Percentiles rank a stretch among this genome's conserved stretches.
Conservation (phyloP, 2,113 vertebrate species). For the Indicator indicator region DNA sequence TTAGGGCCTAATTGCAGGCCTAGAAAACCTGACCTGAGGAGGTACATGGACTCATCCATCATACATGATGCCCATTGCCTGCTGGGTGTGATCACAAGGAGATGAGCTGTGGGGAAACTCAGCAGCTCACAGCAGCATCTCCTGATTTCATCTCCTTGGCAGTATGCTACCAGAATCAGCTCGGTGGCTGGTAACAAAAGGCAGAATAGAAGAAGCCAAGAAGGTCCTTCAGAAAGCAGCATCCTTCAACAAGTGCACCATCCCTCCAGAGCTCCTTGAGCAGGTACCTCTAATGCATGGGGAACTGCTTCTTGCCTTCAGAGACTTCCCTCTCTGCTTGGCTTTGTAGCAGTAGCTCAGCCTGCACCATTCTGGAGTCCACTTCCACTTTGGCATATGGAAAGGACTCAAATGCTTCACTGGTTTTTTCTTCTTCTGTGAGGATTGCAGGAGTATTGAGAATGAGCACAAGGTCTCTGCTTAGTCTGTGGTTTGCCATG, state of each 20-base stretch:
- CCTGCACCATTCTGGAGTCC: background rate
- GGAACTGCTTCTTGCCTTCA: background rate
- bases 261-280: constrained; percentile 74
- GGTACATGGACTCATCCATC: too few relatives aligned
- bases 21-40: background rate
- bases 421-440: background rate
- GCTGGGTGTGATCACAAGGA: background rate
- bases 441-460: background rate
- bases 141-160: background rate
- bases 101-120: background rate
- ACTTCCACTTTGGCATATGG: background rate
- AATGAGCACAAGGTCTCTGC: background rate
- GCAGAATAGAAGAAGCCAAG: constrained; percentile 79
- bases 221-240: constrained; percentile 82
- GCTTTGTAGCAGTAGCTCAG: background rate
- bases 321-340: background rate
- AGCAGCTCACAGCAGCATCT: background rate
- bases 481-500: background rate
- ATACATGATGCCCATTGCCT: background rate
- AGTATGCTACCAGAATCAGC: constrained; percentile 89
- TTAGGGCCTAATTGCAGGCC: background rate
- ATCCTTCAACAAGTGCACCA: constrained; percentile 71
- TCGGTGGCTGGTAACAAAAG: constrained; percentile 86
- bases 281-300: constrained; percentile 67
- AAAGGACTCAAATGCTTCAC: background rate